phyloP scores from a whole-genome alignment of 2,797 vertebrate species.

The Emys orbicularis region DNA sequence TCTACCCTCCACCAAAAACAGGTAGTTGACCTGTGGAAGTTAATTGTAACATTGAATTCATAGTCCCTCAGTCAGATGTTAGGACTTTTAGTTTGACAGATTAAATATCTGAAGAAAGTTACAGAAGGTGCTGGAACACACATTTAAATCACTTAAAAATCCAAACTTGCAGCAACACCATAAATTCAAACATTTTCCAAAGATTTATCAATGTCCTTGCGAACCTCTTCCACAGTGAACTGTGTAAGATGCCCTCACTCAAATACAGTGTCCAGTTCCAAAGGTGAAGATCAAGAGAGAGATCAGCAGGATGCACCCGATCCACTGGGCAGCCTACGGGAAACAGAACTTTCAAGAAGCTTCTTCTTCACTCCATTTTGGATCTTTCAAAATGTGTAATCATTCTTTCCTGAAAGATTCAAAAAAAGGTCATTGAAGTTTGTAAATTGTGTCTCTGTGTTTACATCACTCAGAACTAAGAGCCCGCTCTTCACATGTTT shows the following conservation, averaged over 20 bases:
- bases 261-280: conserved; percentile 72
- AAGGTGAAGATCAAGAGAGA: conserved; percentile 71
- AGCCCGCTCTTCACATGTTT: not conserved
- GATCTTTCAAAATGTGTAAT: conserved; percentile 97
- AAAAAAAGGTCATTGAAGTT: not conserved
- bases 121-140: conserved; percentile 80
- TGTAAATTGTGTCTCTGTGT: not conserved
- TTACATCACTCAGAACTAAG: not conserved
- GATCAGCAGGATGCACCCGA: conserved; percentile 72
- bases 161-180: conserved; percentile 76
- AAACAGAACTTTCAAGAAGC: conserved; percentile 52
- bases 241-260: conserved; percentile 57
- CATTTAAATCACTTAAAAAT: conserved; percentile 79
- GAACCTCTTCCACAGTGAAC: conserved; percentile 70
- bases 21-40: conserved; percentile 73
- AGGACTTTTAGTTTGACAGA: conserved; percentile 81
- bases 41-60: conserved; percentile 68
- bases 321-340: conserved; percentile 57
- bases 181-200: conserved; percentile 73
- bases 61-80: conserved; percentile 78
- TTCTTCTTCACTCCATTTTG: conserved; percentile 92
- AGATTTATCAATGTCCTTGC: conserved; percentile 70
- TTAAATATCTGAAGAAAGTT: conserved; percentile 81
- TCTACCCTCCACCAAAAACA: conserved; percentile 61
- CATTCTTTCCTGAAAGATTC: conserved; percentile 90